Percentiles rank a stretch among this genome's conserved stretches.
Conservation (phyloP, 2,113 vertebrate genomes). For the Phyllopteryx taeniolatus region DNA sequence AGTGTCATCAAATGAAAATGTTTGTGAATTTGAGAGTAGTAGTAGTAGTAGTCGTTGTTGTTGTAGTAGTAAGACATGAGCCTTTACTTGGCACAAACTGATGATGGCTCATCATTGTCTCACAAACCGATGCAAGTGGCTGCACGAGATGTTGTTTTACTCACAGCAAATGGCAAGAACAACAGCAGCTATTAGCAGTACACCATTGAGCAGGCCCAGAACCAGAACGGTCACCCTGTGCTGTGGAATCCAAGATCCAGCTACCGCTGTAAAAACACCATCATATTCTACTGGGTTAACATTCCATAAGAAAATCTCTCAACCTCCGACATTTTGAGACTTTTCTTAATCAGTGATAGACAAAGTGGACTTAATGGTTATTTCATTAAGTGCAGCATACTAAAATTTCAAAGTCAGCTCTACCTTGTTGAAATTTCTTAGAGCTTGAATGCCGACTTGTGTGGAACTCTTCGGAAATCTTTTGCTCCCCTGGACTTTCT, state of each 20-base stretch:
- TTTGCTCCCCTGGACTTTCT: slow-evolving; percentile 27
- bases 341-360: not conserved
- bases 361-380: not conserved
- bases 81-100: not conserved
- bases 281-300: slow-evolving; percentile 15
- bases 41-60: no score
- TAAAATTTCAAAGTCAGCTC: slow-evolving; percentile 8
- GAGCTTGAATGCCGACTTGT: not conserved
- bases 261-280: slow-evolving; percentile 28
- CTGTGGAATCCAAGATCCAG: slow-evolving; percentile 24
- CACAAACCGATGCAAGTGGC: not conserved
- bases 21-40: no score
- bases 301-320: not conserved
- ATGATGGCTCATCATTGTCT: not conserved
- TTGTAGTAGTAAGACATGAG: not conserved
- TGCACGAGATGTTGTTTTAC: slow-evolving; percentile 16
- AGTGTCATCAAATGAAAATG: no score
- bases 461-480: slow-evolving; percentile 22
- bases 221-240: slow-evolving; percentile 38
- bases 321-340: not conserved
- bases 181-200: slow-evolving; percentile 50
- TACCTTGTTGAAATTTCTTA: slow-evolving; percentile 49
- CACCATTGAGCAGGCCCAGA: slow-evolving; percentile 51
- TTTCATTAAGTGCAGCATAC: not conserved
- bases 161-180: slow-evolving; percentile 60